These are phyloP conservation scores for Amphilophus citrinellus DNA, from an alignment of 2,113 vertebrate genomes.

Conservation along the genomic window DNA sequence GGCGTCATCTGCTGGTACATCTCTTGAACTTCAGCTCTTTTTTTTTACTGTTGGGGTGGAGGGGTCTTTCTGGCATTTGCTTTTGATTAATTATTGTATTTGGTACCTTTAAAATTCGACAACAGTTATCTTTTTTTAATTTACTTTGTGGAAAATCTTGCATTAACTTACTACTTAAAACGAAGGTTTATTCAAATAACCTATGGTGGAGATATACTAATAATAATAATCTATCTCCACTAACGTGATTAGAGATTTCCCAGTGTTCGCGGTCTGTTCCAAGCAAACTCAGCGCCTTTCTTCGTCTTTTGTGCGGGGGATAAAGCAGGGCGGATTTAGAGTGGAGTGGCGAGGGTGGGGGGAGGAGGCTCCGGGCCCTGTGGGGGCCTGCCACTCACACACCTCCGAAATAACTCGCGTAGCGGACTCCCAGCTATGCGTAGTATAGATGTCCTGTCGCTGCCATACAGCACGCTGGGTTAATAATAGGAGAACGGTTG, in stretches of 20 bases:
- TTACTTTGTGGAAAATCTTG: not conserved
- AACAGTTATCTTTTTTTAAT: not conserved
- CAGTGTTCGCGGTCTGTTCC: not conserved
- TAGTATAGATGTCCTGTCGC: constrained; percentile 57
- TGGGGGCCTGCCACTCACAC: constrained; percentile 55
- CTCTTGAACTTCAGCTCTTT: not conserved
- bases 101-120: not conserved
- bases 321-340: constrained; percentile 17
- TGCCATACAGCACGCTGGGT: constrained; percentile 51
- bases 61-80: not conserved
- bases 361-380: constrained; percentile 2
- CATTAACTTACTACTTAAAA: not conserved
- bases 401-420: constrained; percentile 60
- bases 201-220: not conserved
- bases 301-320: constrained; percentile 45
- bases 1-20: constrained; percentile 2
- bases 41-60: not conserved
- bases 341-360: not conserved
- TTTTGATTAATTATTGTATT: not conserved
- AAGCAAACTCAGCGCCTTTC: not conserved
- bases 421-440: constrained; percentile 66
- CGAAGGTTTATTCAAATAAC: not conserved
- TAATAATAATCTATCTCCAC: not conserved
- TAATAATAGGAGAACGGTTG: constrained; percentile 77
- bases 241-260: constrained; percentile 5